Evolutionary conservation across 23 tunicate species (phyloP).

Genomic region (Trididemnum nubilum): DNA sequence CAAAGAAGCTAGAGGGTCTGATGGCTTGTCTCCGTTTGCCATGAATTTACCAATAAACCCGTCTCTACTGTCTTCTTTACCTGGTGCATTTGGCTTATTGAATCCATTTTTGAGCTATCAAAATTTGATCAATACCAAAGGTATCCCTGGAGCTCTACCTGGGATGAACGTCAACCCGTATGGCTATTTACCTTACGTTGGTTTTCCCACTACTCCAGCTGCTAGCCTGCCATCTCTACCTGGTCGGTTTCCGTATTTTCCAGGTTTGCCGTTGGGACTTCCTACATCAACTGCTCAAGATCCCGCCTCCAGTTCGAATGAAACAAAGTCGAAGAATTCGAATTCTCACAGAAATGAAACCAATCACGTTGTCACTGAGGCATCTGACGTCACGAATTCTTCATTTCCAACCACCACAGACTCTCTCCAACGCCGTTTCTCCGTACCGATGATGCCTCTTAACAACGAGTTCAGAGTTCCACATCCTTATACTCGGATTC

Average conservation of each 20-base stretch:
- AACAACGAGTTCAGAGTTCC: constrained; percentile 35
- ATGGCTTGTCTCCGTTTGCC: background rate
- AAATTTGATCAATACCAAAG: constrained; percentile 3
- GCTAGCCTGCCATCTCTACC: background rate
- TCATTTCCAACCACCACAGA: constrained; percentile 28
- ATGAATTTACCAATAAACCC: background rate
- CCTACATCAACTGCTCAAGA: background rate
- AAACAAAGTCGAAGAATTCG: background rate
- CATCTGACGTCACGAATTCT: background rate
- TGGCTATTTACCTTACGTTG: background rate
- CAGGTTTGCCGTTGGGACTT: background rate
- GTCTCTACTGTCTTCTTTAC: background rate
- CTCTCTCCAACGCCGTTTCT: constrained; percentile 20
- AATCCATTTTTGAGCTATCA: constrained; percentile 5
- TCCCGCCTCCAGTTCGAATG: no score
- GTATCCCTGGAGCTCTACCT: background rate
- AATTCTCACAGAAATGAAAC: background rate
- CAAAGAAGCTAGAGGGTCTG: background rate
- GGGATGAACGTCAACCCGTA: background rate
- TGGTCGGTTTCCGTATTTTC: background rate
- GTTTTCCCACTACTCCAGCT: background rate
- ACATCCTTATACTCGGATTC: constrained; percentile 27
- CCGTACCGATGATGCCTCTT: constrained; percentile 37
- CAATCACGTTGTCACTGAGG: background rate
- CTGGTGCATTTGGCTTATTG: background rate